These are phyloP conservation scores for Ptilonorhynchus violaceus DNA, from an alignment of 2,113 vertebrate genomes.

Conservation along the genomic window DNA sequence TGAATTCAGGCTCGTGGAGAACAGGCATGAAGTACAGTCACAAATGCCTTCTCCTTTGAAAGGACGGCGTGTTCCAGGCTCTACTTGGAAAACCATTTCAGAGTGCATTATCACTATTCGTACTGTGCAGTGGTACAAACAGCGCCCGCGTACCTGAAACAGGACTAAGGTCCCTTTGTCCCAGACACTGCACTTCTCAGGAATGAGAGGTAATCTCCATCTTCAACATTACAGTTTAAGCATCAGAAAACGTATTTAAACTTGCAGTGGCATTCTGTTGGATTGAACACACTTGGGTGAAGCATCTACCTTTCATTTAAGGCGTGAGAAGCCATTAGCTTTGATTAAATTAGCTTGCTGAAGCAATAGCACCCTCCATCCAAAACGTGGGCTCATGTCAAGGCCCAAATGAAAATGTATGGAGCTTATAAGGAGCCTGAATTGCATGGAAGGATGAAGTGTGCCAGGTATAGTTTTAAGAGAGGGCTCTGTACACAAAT, in stretches of 20 bases:
- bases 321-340: not conserved
- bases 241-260: not conserved
- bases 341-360: not conserved
- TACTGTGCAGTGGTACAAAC: not conserved
- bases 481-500: not conserved
- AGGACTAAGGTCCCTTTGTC: not conserved
- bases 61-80: not conserved
- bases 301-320: not conserved
- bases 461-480: not conserved
- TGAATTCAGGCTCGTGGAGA: not conserved
- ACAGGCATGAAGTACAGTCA: not conserved
- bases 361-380: not conserved
- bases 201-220: not conserved
- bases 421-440: not conserved
- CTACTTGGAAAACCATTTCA: not conserved
- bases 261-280: not conserved
- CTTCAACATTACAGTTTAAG: not conserved
- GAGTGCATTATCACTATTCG: not conserved
- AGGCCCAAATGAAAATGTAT: not conserved
- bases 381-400: not conserved
- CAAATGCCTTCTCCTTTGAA: not conserved
- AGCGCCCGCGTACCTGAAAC: accelerated
- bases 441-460: not conserved
- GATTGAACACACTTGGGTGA: not conserved
- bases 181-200: not conserved